Conservation (phyloP, 2,113 vertebrate species). For the Sphyrna mokarran region DNA sequence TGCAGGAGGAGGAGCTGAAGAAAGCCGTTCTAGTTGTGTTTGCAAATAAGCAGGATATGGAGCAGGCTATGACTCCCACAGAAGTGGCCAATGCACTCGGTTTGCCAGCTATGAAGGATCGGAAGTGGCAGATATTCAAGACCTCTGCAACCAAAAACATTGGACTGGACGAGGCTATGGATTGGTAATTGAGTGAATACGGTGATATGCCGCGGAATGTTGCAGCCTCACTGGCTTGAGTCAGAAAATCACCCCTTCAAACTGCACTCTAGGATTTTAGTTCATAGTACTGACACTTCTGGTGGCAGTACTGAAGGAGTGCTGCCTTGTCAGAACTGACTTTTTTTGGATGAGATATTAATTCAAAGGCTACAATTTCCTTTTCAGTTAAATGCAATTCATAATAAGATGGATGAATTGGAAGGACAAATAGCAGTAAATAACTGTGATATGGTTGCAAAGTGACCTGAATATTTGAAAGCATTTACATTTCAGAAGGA, state of each 20-base stretch:
- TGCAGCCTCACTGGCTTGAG: background rate
- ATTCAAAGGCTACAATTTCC: background rate
- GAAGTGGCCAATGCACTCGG: constrained; percentile 91
- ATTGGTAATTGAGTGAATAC: constrained; percentile 65
- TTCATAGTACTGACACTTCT: background rate
- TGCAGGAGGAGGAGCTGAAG: constrained; percentile 91
- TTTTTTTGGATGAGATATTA: background rate
- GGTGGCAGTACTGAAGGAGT: background rate
- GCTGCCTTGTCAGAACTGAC: background rate
- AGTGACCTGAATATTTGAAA: background rate
- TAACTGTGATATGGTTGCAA: background rate
- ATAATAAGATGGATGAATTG: background rate
- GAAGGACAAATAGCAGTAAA: too few species aligned
- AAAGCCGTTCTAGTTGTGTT: constrained; percentile 97
- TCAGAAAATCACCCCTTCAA: background rate
- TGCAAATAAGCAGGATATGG: constrained; percentile 98
- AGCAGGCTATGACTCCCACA: constrained; percentile 91
- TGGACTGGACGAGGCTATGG: constrained; percentile 93
- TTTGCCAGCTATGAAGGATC: constrained; percentile 85
- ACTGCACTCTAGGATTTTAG: background rate
- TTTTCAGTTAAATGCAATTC: background rate
- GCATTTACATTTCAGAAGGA: background rate
- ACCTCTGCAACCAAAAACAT: constrained; percentile 93
- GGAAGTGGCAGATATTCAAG: constrained; percentile 98
- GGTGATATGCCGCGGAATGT: background rate